Conservation (phyloP, 2,113 vertebrate species). For the Ameiurus melas region DNA sequence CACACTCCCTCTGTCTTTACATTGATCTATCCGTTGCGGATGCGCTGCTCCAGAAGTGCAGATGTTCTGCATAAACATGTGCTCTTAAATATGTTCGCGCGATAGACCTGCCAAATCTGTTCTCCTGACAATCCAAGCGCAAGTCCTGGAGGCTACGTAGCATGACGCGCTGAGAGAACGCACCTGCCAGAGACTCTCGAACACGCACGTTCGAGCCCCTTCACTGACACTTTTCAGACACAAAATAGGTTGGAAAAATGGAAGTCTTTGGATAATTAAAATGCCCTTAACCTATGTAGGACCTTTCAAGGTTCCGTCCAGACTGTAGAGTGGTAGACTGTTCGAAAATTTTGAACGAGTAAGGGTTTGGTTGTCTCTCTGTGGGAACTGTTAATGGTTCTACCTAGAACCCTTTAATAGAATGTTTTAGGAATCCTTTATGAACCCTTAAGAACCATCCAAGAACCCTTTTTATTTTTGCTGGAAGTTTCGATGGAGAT, state of each 20-base stretch:
- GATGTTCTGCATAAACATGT: slow-evolving; percentile 39
- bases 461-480: background rate
- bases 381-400: background rate
- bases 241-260: background rate
- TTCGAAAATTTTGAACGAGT: background rate
- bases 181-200: slow-evolving; percentile 28
- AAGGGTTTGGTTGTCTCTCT: background rate
- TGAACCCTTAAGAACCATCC: background rate
- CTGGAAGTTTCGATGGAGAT: background rate
- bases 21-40: slow-evolving; percentile 13
- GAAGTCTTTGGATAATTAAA: background rate
- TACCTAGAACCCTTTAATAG: background rate
- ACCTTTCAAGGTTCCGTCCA: background rate
- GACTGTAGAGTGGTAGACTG: background rate
- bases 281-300: too few relatives aligned
- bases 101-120: slow-evolving; percentile 68
- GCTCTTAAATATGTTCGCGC: slow-evolving; percentile 40
- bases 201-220: slow-evolving; percentile 15
- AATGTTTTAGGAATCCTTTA: background rate
- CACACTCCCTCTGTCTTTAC: slow-evolving; percentile 7
- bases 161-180: slow-evolving; percentile 12
- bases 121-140: slow-evolving; percentile 64
- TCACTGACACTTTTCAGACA: background rate
- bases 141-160: slow-evolving; percentile 69
- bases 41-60: slow-evolving; percentile 7